A percentile compares a stretch with the other conserved stretches of the same genome.
These are phyloP conservation scores for Melopsittacus undulatus DNA, from an alignment of 2,797 vertebrate species.

Conservation along the genomic window DNA sequence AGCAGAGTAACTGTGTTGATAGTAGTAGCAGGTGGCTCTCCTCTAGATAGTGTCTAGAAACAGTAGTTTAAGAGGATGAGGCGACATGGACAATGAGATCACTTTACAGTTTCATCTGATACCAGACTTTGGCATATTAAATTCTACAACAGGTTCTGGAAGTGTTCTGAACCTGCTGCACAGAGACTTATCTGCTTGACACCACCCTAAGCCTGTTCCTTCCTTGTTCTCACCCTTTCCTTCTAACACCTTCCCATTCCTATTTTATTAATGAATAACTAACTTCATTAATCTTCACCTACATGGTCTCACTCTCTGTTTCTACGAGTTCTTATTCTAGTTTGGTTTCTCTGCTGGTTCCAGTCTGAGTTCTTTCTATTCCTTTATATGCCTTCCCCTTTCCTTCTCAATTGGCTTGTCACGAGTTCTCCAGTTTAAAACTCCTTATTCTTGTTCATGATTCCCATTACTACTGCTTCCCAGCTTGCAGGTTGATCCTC, in stretches of 20 bases:
- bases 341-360: neutral
- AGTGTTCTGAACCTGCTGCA: neutral
- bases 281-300: neutral
- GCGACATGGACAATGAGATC: neutral
- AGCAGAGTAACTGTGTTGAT: neutral
- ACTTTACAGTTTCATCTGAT: neutral
- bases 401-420: neutral
- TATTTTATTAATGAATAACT: neutral
- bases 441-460: neutral
- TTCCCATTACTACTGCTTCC: neutral
- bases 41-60: neutral
- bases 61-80: neutral
- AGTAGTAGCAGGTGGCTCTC: neutral
- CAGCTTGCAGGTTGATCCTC: neutral
- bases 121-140: neutral
- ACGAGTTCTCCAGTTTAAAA: neutral
- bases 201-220: neutral
- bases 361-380: neutral
- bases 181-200: accelerated
- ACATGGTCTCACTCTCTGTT: neutral
- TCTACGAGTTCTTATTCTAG: neutral
- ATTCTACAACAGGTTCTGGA: neutral
- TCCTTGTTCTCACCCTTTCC: neutral
- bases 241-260: neutral
- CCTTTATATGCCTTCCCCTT: neutral